A percentile compares a stretch with the other conserved stretches of the same genome.
Evolutionary conservation across 1,140 invertebrate genomes (phyloP).

Genomic region (Bombus turneri): DNA sequence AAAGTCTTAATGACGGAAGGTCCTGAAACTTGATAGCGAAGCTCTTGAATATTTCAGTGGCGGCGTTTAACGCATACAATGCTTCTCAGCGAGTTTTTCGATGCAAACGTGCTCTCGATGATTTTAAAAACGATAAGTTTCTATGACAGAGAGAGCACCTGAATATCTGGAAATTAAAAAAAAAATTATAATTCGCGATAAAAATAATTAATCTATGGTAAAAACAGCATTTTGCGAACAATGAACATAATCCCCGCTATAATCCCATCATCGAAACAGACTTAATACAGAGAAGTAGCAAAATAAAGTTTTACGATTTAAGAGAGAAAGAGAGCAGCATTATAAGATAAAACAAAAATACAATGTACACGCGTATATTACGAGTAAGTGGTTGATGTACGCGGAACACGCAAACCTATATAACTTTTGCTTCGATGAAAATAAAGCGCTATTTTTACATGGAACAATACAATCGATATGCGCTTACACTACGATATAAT

Average conservation of each 20-base stretch:
- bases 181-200: too few species aligned
- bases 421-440: background rate
- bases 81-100: background rate
- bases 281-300: background rate
- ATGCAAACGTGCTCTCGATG: too few species aligned
- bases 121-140: too few species aligned
- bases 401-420: background rate
- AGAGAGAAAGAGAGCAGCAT: background rate
- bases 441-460: constrained; percentile 31
- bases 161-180: too few species aligned
- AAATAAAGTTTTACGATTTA: constrained; percentile 20
- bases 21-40: constrained; percentile 10
- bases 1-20: constrained; percentile 40
- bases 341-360: background rate
- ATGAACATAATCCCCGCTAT: background rate
- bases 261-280: background rate
- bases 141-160: too few species aligned
- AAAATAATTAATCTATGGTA: background rate
- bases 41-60: constrained; percentile 27
- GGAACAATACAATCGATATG: background rate
- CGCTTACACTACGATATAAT: constrained; percentile 4
- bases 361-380: background rate
- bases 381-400: background rate
- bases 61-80: background rate
- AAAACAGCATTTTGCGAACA: background rate